A percentile compares a stretch with the other conserved stretches of the same genome.
Conservation (phyloP, 2,113 vertebrate genomes). For the Pterocles burchelli region DNA sequence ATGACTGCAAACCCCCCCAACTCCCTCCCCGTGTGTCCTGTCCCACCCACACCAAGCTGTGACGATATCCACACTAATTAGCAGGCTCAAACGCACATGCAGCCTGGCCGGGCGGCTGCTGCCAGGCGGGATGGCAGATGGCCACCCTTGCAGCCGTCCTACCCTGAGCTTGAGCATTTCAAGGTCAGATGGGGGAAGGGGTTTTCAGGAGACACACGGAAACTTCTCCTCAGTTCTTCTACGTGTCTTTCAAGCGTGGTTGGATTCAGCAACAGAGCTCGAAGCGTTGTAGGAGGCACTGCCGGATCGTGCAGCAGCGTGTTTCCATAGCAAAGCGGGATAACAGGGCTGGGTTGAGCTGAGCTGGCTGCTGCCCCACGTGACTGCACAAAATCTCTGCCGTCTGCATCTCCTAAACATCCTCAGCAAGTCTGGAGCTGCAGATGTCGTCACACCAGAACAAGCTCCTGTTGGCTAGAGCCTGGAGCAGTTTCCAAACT, state of each 20-base stretch:
- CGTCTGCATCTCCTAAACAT: neutral
- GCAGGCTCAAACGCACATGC: neutral
- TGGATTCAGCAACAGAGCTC: neutral
- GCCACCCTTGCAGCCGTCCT: neutral
- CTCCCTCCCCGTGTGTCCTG: neutral
- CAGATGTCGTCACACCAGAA: neutral
- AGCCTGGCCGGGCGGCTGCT: neutral
- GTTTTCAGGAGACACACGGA: neutral
- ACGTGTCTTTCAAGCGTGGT: rapidly evolving
- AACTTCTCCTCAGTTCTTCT: neutral
- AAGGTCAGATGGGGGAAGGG: neutral
- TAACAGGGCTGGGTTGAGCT: neutral
- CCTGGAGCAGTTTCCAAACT: neutral
- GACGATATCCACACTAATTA: neutral
- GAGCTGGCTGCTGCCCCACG: neutral
- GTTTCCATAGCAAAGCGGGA: neutral
- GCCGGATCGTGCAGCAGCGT: rapidly evolving
- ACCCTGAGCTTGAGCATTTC: rapidly evolving
- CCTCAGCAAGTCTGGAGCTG: neutral
- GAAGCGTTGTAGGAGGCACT: neutral
- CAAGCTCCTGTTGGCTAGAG: neutral
- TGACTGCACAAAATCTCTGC: neutral
- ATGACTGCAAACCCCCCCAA: neutral
- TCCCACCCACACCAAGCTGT: neutral
- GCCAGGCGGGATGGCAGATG: neutral